Evolutionary conservation across 2,888 invertebrate species (phyloP), one percentile per base, ranked within the genome.

Genomic region (Cepaea hortensis): DNA sequence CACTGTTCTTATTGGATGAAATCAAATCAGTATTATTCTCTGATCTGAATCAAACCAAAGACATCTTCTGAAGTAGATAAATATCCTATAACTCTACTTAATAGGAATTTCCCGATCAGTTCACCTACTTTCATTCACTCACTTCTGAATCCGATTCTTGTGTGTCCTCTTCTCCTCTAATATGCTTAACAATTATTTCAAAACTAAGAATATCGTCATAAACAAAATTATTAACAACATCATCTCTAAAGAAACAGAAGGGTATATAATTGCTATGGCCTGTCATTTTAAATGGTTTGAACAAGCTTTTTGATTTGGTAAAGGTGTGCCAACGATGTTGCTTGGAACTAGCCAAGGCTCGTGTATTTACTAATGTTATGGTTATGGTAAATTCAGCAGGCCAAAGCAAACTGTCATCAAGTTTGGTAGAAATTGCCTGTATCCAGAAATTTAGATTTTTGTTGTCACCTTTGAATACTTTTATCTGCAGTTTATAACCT

Each of bases 201-300:
- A 79, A 35, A 35, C 2, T 15, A 61, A 79, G 79, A 35, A 15
- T 62, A 62, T 62, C 79, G 4, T 79, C 62, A 65, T 62, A n/a
- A 62, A 61, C 62, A 6, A 35, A 62, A 13, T 4, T 62, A 62
- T 62, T 61, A 35, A 79, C 20, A 55, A 62, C 13, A n/a, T 79
- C 62, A 23, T 79, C 61, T 35, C 79, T 79, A 62, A 79, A 79
- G 79, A 62, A 79, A 79, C 79, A 79, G 35, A 79, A 1, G 35
- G 79, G 79, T 15, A 18, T 62, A 35, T 23, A 35, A 46, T 7
- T 65, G 46, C 79, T 62, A 23, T 46, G n/a, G 23, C 79, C 79
- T 13, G 62, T 79, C 3, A 23, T 3, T 35, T 79, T 79, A 35
- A 4, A 35, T 79, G 79, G 79, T 62, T 79, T 79, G 18, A 55